Evolutionary conservation across 2,113 vertebrate genomes (phyloP), one percentile per base, ranked within the genome.

Genomic region (Tragulus kanchil): DNA sequence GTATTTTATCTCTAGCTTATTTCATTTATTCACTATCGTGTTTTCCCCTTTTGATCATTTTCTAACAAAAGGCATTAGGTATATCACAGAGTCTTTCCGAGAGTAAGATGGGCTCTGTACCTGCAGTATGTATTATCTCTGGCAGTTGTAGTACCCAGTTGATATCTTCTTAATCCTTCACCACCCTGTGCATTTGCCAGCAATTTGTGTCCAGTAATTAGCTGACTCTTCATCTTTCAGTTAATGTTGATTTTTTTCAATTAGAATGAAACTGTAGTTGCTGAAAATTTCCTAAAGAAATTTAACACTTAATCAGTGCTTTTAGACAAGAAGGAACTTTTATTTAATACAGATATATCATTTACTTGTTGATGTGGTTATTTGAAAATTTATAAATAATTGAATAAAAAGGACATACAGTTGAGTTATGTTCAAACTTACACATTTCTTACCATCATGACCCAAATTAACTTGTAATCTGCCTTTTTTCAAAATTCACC

Each of bases 251-350:
- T 52, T 85, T 90, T 61, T 67, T 69, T 6, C 42, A 13, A 85
- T 61, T 81, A 42, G 42, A 4, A 59, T 62, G 2, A 61, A 86
- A 69, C 52, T 67, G 2, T 50, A 91, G 31, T 45, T 79, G 17
- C 19, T 69, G 61, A 95, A 90, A 9, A 31, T 45, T 90, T 69
- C 62, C 71, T 86, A 31, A 79, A 85, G 61, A 91, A 85, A 79
- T 79, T 16, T 85, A 78, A 65, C 58, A 48, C 28, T 77, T 65
- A 31, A 77, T 21, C 61, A 85, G 71, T 36, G 36, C 42, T 69
- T 95, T 79, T 42, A 90, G 61, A 67, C 6, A 78, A 85, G 42
- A 67, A 54, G 67, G 26, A 85, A 79, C 12, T 85, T 90, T 19
- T 67, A 48, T 71, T 84, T 64, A 82, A 48, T 93, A 15, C 36